These are phyloP conservation scores for Patella caerulea DNA, from an alignment of 2,888 invertebrate genomes.

Conservation along the genomic window DNA sequence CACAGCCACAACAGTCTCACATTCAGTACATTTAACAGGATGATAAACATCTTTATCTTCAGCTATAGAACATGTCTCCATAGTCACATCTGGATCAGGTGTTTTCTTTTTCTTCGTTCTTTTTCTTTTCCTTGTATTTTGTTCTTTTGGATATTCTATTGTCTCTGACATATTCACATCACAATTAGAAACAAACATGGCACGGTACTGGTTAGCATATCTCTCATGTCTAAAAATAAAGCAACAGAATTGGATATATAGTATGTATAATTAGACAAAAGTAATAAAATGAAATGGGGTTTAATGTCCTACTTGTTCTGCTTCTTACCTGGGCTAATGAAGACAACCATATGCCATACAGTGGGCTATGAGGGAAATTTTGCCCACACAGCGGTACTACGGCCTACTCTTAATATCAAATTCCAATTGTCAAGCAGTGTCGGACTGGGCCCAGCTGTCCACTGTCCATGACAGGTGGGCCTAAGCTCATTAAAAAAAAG, in stretches of 20 bases:
- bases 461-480: too few species aligned
- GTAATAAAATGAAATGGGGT: too few species aligned
- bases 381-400: too few species aligned
- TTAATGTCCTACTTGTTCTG: too few species aligned
- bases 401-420: too few species aligned
- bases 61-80: background rate
- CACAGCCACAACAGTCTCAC: slow-evolving; percentile 75
- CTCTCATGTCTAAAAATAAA: slow-evolving; percentile 72
- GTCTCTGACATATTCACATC: slow-evolving; percentile 68
- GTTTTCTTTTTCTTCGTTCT: slow-evolving; percentile 40
- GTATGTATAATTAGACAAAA: too few species aligned
- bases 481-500: too few species aligned
- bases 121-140: slow-evolving; percentile 53
- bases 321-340: too few species aligned
- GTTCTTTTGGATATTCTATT: slow-evolving; percentile 65
- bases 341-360: too few species aligned
- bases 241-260: slow-evolving; percentile 8
- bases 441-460: too few species aligned
- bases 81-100: background rate
- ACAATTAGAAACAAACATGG: slow-evolving; percentile 78
- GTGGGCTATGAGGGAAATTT: too few species aligned
- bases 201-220: slow-evolving; percentile 76
- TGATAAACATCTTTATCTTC: slow-evolving; percentile 70
- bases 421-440: too few species aligned
- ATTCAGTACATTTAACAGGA: slow-evolving; percentile 74